Base-by-base conservation (phyloP, 2,797 vertebrate species). In the Yasuhikotakia modesta region DNA sequence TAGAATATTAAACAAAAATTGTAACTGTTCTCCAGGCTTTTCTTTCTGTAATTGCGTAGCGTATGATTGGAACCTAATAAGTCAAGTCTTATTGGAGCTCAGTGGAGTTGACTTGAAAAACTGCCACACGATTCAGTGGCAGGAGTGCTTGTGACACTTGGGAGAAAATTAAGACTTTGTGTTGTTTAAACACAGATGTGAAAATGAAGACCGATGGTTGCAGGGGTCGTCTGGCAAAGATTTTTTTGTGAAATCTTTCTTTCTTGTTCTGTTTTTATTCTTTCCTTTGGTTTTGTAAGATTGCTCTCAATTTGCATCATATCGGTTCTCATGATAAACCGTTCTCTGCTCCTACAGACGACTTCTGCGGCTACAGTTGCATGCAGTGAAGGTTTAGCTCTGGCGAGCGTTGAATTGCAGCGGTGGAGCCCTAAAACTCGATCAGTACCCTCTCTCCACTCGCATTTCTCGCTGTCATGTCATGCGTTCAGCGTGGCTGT, bases 251-350 rank as follows among this genome's bases (percentile, higher is more conserved):
- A 78, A 69, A 12, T 78, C 61, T 65, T 19, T 43, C 45, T 79
- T 52, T 71, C 50, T 64, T 30, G 35, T n/a, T 50, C 16, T 19
- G 82, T 73, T 82, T 68, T 78, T 21, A n/a, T n/a, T n/a, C 52
- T 16, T 46, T 67, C 66, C 16, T 16, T 65, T 74, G 81, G 80
- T 82, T 87, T 80, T 77, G 35, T 43, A 19, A 69, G 27, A 77
- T 85, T 85, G 77, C 71, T 68, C 19, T 48, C 64, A 12, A 60
- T 81, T 85, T 85, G 81, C 84, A 45, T 85, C 84, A 83, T 77
- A 48, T 70, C 60, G 43, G 65, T 19, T 72, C 50, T 73, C 50
- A 46, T 19, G 53, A 60, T 43, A 57, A 67, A 79, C 43, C 24
- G 14, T 16, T 32, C 32, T 64, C 16, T 60, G 43, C 76, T 13